Base-by-base conservation (phyloP, 2,113 vertebrate species). In the Opisthocomus hoazin region DNA sequence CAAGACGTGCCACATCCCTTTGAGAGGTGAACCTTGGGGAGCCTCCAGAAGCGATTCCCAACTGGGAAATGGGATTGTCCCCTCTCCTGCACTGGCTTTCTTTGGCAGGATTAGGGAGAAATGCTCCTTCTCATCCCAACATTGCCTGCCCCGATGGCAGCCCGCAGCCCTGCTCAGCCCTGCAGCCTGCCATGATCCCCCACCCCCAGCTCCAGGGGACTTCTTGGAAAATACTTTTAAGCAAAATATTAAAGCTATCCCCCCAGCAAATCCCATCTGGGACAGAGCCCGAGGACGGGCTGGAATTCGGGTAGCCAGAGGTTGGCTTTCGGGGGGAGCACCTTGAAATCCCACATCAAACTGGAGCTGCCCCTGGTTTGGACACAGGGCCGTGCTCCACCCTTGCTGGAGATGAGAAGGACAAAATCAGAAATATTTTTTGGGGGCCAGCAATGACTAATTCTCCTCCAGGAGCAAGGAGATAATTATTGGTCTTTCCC, bases 121-220 rank as follows among this genome's bases (percentile, higher is more conserved):
- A 32, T 1, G 0, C 0, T 63, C 11, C 3, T 77, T 64, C 87
- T 68, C 21, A 29, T 24, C 48, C 43, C 10, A 29, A n/a, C 19
- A 5, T 19, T 11, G 27, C 26, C 12, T 5, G 5, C 3, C 4
- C 12, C 5, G 0, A 5, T 2, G 46, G n/a, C 66, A 66, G 13
- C 3, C 34, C 0, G 0, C 1, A 6, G 11, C 16, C 58, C 24
- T 4, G 8, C 53, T 56, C 71, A 46, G 20, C 66, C 24, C 65
- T 39, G 15, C 12, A 37, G 9, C 11, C 27, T 19, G 0, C 39
- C 21, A 8, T 30, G 11, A 1, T 2, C 9, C n/a, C 63, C 41
- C 58, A 8, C n/a, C 63, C 41, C 58, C 51, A 56, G 30, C 14
- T 21, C 50, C 3, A 2, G 32, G 14, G 13, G 3, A 2, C 34